Evolutionary conservation across 1,140 invertebrate genomes (phyloP), one percentile per base, ranked within the genome.

Genomic region (Drosophila baimaii): DNA sequence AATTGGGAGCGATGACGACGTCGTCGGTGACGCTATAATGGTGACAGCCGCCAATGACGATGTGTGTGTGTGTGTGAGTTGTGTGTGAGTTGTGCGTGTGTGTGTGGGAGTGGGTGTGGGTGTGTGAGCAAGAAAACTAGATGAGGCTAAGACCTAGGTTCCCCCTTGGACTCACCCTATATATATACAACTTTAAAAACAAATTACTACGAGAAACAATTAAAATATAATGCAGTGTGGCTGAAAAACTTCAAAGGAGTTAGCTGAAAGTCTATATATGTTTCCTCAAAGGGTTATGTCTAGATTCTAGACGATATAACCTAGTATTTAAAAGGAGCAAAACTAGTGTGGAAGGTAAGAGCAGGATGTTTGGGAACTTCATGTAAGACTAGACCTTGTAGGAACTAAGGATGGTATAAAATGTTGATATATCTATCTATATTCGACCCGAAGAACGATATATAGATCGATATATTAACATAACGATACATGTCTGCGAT

Each of bases 1-100:
- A 77, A 77, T 77, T 76, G 63, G 47, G 31, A 70, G 66, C 66
- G 47, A 69, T 68, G 66, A 70, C 61, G 52, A 57, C 27, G 65
- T 29, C 49, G 44, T 35, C 25, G 39, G 39, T 69, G 56, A 57
- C 70, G 44, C 27, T 49, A 64, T 31, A 21, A 43, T 65, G 61
- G 61, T 65, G 65, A 69, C 59, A 37, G 54, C 44, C 10, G 25
- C 29, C 47, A 17, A 64, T 59, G 55, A 74, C 70, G 47, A 63
- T 57, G 55, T 47, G 52, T 65, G 63, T 55, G 63, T 47, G 54
- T 43, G 10, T 47, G 29, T 27, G 37, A 35, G 46, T 33, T 27
- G 37, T 43, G 46, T 33, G 62, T 23, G 19, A n/a, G 44, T 31
- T 46, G 37, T 43, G 63, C 15, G 35, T 57, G 43, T 7, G 39